phyloP scores from a whole-genome alignment of 2,113 vertebrate genomes.

The Hyla sarda region DNA sequence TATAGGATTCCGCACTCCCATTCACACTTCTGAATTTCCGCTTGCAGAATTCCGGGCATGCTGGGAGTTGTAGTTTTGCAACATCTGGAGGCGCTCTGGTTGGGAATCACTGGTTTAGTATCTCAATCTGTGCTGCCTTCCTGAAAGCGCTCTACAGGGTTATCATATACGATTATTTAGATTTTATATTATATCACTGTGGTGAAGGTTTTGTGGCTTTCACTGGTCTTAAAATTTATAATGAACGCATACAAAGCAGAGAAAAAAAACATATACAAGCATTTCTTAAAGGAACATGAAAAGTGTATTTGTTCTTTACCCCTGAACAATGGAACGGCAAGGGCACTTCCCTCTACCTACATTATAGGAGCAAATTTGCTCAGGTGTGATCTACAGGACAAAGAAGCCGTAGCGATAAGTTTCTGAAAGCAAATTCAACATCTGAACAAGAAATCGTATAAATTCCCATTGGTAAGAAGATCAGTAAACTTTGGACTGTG shows the following conservation, averaged over 20 bases:
- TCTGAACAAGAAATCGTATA: neutral
- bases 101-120: too few species aligned
- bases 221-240: neutral
- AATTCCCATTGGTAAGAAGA: constrained; percentile 13
- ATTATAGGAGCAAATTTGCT: neutral
- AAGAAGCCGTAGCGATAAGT: neutral
- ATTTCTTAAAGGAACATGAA: neutral
- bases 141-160: too few species aligned
- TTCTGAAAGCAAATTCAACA: constrained; percentile 20
- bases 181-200: too few species aligned
- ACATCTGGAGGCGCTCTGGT: too few species aligned
- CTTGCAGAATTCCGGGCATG: too few species aligned
- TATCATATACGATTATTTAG: too few species aligned
- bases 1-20: too few species aligned
- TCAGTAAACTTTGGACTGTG: constrained; percentile 1
- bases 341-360: neutral
- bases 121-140: too few species aligned
- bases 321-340: neutral
- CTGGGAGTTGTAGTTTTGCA: too few species aligned
- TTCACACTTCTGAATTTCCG: too few species aligned
- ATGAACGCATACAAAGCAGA: neutral
- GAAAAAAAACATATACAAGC: too few species aligned
- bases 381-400: constrained; percentile 31
- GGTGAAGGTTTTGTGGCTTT: neutral
- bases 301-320: neutral